Conservation (phyloP, 2,888 invertebrate genomes). For the Polia nebulosa region DNA sequence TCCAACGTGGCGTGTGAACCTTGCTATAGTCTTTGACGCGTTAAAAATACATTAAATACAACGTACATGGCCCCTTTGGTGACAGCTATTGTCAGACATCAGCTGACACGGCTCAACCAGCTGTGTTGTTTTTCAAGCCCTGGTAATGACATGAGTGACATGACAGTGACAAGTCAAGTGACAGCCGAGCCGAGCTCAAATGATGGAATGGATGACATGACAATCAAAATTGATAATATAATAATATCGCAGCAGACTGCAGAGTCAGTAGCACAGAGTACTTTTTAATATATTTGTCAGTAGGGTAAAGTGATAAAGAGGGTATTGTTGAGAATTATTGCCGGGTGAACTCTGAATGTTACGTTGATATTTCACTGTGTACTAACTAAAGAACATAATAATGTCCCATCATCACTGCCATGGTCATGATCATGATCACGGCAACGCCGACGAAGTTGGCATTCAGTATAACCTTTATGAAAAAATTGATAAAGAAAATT, state of each 20-base stretch:
- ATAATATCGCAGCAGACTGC: neutral
- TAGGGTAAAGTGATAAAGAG: slow-evolving; percentile 1
- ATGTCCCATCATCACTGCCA: slow-evolving; percentile 92
- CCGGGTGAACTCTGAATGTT: neutral
- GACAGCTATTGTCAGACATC: too few species aligned
- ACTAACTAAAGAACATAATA: slow-evolving; percentile 1
- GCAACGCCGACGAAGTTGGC: slow-evolving; percentile 93
- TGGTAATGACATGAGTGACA: too few species aligned
- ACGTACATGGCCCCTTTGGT: too few species aligned
- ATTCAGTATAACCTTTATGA: slow-evolving; percentile 96
- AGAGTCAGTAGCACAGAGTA: too few species aligned
- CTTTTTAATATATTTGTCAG: too few species aligned
- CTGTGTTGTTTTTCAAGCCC: too few species aligned
- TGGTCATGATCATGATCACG: slow-evolving; percentile 92
- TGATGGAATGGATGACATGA: slow-evolving; percentile 1
- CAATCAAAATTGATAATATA: slow-evolving; percentile 5
- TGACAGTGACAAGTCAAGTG: too few species aligned
- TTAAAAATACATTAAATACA: too few species aligned
- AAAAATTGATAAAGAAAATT: slow-evolving; percentile 96
- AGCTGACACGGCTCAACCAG: too few species aligned
- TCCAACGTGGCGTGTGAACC: too few species aligned
- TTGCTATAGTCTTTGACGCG: too few species aligned
- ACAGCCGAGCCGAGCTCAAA: too few species aligned
- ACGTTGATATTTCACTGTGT: neutral
- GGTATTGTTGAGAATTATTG: neutral